A percentile compares a stretch with the other conserved stretches of the same genome.
phyloP scores from a whole-genome alignment of 2,888 invertebrate genomes.

The Polydrusus cervinus region DNA sequence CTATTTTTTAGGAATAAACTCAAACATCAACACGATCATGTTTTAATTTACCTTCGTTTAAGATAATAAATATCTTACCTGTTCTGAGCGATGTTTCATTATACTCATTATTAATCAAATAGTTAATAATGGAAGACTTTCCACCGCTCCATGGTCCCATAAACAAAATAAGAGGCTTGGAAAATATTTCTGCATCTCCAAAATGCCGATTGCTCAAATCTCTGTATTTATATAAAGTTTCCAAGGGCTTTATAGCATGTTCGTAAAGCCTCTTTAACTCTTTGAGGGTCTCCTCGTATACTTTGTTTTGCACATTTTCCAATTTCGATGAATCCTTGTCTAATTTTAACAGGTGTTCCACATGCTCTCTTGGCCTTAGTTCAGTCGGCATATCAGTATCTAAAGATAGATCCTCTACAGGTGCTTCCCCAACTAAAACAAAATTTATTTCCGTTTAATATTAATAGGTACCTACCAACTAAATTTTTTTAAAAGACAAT shows the following conservation, averaged over 20 bases:
- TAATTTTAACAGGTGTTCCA: conserved; percentile 85
- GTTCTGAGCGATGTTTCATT: conserved; percentile 88
- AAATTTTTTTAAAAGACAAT: too few relatives aligned
- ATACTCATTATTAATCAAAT: conserved; percentile 90
- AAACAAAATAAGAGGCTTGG: conserved; percentile 92
- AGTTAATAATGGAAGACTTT: conserved; percentile 95
- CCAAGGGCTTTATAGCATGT: conserved; percentile 90
- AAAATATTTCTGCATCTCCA: conserved; percentile 95
- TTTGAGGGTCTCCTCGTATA: conserved; percentile 85
- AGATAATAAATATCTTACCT: conserved; percentile 74
- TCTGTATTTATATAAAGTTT: conserved; percentile 92
- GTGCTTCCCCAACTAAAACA: conserved; percentile 62
- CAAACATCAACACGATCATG: not conserved
- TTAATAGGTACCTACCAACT: too few relatives aligned
- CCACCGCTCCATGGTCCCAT: conserved; percentile 99
- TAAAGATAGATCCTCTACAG: conserved; percentile 75
- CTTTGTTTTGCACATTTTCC: conserved; percentile 82
- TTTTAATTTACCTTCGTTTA: not conserved
- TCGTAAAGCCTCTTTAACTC: conserved; percentile 91
- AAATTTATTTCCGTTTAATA: not conserved
- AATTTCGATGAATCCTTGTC: conserved; percentile 83
- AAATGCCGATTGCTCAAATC: conserved; percentile 94
- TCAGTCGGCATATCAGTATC: conserved; percentile 85
- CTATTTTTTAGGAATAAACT: too few relatives aligned
- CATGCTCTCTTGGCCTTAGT: conserved; percentile 85